phyloP scores from a whole-genome alignment of 2,113 vertebrate species.

The Herpetotheres cachinnans region DNA sequence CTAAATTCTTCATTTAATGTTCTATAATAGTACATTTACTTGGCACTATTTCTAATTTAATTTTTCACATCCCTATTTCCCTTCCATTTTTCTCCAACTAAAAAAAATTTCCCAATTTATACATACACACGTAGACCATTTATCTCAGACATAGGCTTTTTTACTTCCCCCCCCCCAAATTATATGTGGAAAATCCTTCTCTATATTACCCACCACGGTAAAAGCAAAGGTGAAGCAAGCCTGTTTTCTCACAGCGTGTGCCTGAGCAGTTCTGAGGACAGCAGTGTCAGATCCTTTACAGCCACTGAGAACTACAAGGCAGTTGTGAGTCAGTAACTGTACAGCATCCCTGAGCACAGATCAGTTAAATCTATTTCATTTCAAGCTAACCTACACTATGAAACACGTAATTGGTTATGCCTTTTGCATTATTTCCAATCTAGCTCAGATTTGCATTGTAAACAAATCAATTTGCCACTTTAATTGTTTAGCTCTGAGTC shows the following conservation, averaged over 20 bases:
- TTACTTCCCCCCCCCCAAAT: background rate
- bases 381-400: background rate
- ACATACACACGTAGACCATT: accelerated
- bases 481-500: constrained; percentile 28
- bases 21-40: background rate
- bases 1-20: background rate
- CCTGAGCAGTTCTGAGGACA: background rate
- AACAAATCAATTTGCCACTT: constrained; percentile 51
- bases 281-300: background rate
- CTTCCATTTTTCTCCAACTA: background rate
- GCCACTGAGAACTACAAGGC: background rate
- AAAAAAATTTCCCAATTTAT: background rate
- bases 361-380: background rate
- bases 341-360: background rate
- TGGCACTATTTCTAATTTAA: background rate
- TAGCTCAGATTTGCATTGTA: constrained; percentile 37
- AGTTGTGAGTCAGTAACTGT: background rate
- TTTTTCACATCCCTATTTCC: background rate
- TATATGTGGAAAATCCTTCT: background rate
- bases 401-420: constrained; percentile 23
- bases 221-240: background rate
- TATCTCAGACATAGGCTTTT: background rate
- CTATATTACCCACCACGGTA: background rate
- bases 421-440: constrained; percentile 33
- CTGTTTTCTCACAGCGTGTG: background rate